phyloP scores from a whole-genome alignment of 1,140 invertebrate species.

The Tetramorium parvispinum region DNA sequence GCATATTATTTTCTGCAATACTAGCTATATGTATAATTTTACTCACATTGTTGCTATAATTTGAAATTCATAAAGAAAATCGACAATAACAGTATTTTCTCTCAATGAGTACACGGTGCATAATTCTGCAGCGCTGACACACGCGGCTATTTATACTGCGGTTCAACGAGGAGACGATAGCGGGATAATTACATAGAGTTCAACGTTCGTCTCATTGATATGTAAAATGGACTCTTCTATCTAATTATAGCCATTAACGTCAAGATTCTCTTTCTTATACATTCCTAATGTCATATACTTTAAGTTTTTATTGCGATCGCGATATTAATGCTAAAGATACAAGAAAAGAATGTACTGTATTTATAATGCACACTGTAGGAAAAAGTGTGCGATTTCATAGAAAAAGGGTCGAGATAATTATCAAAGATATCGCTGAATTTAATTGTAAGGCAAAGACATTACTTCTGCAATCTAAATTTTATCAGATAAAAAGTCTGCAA shows the following conservation, averaged over 20 bases:
- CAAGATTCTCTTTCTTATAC: slow-evolving; percentile 17
- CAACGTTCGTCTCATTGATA: slow-evolving; percentile 48
- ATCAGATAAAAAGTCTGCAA: neutral
- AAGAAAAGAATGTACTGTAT: neutral
- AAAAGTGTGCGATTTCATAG: neutral
- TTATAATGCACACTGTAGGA: neutral
- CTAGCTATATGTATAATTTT: neutral
- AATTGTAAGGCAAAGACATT: neutral
- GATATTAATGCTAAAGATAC: slow-evolving; percentile 15
- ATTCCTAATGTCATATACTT: slow-evolving; percentile 24
- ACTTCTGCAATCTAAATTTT: neutral
- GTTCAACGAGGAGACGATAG: slow-evolving; percentile 19
- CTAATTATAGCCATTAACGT: slow-evolving; percentile 30
- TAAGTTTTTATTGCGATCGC: slow-evolving; percentile 9
- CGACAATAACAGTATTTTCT: slow-evolving; percentile 20
- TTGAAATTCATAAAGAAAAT: slow-evolving; percentile 11
- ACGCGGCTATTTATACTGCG: slow-evolving; percentile 34
- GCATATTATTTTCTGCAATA: slow-evolving; percentile 19
- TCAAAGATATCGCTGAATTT: neutral
- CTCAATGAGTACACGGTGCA: neutral
- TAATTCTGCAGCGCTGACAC: slow-evolving; percentile 41
- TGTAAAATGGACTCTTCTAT: slow-evolving; percentile 25
- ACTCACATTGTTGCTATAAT: neutral
- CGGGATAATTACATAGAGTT: slow-evolving; percentile 42
- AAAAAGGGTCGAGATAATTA: neutral